These are phyloP conservation scores for Smutsia gigantea DNA, from an alignment of 2,797 vertebrate genomes.

Conservation along the genomic window DNA sequence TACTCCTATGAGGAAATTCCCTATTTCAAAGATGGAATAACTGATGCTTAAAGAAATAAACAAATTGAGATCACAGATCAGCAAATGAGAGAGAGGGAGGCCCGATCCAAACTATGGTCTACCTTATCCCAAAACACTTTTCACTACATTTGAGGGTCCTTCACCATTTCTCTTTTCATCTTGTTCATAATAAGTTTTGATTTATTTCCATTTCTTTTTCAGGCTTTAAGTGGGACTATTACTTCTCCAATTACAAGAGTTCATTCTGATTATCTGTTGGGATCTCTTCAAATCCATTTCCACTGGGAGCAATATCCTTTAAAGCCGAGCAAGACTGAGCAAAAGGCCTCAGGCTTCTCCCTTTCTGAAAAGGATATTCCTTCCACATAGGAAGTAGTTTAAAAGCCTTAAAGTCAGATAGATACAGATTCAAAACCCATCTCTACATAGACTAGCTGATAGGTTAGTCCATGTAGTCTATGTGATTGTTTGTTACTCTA, in stretches of 20 bases:
- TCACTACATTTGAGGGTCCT: background rate
- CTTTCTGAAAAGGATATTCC: background rate
- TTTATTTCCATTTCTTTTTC: background rate
- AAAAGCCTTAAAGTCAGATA: background rate
- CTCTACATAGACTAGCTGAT: background rate
- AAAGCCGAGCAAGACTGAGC: background rate
- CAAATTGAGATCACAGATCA: background rate
- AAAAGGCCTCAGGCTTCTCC: background rate
- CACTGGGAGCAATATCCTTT: background rate
- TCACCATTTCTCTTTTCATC: background rate
- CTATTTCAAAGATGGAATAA: slow-evolving; percentile 15
- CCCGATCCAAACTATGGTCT: background rate
- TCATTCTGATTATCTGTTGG: background rate
- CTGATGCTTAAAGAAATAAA: slow-evolving; percentile 12
- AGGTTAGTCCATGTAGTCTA: too few relatives aligned
- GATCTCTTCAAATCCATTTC: background rate
- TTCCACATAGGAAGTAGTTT: background rate
- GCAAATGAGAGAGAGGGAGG: background rate
- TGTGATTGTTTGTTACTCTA: background rate
- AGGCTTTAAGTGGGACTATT: background rate
- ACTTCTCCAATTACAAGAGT: background rate
- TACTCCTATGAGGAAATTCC: background rate
- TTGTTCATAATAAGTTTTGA: background rate
- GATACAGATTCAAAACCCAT: background rate
- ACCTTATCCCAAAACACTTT: background rate